A percentile compares a stretch with the other conserved stretches of the same genome.
Evolutionary conservation across 2,888 invertebrate species (phyloP).

Genomic region (Drosophila meridionalis): DNA sequence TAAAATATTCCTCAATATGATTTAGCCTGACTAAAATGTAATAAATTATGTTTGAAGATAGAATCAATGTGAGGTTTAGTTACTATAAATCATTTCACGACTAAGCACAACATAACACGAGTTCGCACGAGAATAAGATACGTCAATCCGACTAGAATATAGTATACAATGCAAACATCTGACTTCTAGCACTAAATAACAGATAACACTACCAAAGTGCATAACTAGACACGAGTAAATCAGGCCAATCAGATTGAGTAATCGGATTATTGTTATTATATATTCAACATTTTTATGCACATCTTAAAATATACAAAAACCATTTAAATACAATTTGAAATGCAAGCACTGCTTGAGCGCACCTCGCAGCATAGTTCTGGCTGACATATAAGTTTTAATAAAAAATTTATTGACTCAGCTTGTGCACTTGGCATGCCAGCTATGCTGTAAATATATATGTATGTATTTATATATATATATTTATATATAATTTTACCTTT

Average conservation of each 20-base stretch:
- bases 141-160: not conserved
- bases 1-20: not conserved
- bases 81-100: not conserved
- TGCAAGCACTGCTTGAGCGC: slow-evolving; percentile 21
- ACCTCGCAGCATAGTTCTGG: slow-evolving; percentile 38
- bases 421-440: not conserved
- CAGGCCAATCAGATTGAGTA: not conserved
- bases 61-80: not conserved
- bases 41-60: not conserved
- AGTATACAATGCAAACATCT: not conserved
- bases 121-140: not conserved
- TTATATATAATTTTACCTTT: not conserved
- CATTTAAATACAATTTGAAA: not conserved
- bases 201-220: no score
- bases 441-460: not conserved
- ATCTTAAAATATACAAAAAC: not conserved
- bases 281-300: not conserved
- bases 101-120: not conserved
- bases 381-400: slow-evolving; percentile 45
- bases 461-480: not conserved
- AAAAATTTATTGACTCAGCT: slow-evolving; percentile 34
- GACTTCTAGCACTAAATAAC: not conserved
- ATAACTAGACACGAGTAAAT: not conserved
- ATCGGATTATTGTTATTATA: not conserved
- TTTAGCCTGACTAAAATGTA: not conserved